Evolutionary conservation across 2,797 vertebrate genomes (phyloP), one percentile per base, ranked within the genome.

Genomic region (Hafferia zeledoni): DNA sequence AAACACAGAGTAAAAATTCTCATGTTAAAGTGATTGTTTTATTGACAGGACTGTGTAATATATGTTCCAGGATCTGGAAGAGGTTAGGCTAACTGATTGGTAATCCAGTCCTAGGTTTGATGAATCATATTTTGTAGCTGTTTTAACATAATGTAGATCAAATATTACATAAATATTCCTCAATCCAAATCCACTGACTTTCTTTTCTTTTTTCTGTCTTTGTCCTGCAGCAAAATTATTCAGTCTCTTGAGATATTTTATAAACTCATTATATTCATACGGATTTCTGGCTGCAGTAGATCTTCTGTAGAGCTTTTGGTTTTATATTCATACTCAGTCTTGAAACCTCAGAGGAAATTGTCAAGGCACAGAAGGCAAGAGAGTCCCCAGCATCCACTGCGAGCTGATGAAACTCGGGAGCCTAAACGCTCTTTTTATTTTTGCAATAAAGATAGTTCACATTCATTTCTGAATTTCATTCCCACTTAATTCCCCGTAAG

Each of bases 181-280:
- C 20, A 69, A n/a, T 95, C 31, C 76, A 87, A 89, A 83, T 86
- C 75, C 64, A 64, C 16, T 56, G 35, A 57, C 19, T 53, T 89
- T 30, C 9, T 70, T 20, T 71, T 18, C 28, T 52, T 70, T 75
- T 71, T 47, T 4, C 39, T 87, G 20, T 13, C 27, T 91, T 59
- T 86, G 79, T 87, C 78, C 72, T 81, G 63, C 28, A 91, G 69
- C 59, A 90, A 89, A 64, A 76, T 87, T 94, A 71, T 87, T 89
- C 53, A 74, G 41, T 68, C 52, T 72, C 90, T 70, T 80, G 79
- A 94, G 69, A 46, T 84, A 75, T 46, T 93, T 74, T 70, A 19
- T 76, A 64, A 84, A 76, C 35, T 75, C 56, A 44, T 92, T 91
- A 72, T 87, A 79, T 60, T 79, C 41, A 53, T 60, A 63, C 11